Evolutionary conservation across 2,113 vertebrate genomes (phyloP).

Genomic region (Bos javanicus): DNA sequence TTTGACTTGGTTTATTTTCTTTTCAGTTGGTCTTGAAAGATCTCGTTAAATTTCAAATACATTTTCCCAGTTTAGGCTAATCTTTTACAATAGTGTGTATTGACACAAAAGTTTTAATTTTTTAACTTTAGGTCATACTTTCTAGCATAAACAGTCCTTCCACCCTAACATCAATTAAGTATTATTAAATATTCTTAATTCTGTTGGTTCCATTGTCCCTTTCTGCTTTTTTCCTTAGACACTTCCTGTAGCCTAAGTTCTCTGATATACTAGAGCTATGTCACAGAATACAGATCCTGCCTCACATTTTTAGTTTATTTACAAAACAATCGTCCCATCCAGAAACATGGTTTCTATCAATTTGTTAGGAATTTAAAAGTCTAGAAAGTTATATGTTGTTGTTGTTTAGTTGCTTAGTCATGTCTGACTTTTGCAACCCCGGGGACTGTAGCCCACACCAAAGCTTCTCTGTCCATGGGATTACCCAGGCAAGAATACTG

Average conservation of each 20-base stretch:
- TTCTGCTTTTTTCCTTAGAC: not conserved
- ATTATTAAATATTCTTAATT: constrained; percentile 4
- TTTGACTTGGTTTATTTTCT: not conserved
- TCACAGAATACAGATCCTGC: not conserved
- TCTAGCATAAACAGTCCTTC: not conserved
- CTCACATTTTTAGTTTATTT: not conserved
- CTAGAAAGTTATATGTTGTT: not conserved
- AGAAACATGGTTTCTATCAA: not conserved
- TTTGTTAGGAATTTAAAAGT: not conserved
- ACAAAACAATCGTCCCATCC: not conserved
- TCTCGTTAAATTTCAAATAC: not conserved
- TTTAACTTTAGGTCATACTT: not conserved
- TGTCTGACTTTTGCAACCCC: not conserved
- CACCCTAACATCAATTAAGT: not conserved
- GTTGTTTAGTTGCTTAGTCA: not conserved
- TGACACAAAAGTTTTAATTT: not conserved
- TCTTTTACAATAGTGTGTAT: not conserved
- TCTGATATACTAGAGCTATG: not conserved
- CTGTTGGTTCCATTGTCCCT: not conserved
- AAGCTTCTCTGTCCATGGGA: not conserved
- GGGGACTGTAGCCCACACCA: not conserved
- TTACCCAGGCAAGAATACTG: not conserved
- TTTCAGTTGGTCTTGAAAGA: not conserved
- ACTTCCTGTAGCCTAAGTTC: not conserved
- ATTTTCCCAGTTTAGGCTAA: not conserved